Evolutionary conservation across 2,113 vertebrate genomes (phyloP).

Genomic region (Archocentrus centrarchus): DNA sequence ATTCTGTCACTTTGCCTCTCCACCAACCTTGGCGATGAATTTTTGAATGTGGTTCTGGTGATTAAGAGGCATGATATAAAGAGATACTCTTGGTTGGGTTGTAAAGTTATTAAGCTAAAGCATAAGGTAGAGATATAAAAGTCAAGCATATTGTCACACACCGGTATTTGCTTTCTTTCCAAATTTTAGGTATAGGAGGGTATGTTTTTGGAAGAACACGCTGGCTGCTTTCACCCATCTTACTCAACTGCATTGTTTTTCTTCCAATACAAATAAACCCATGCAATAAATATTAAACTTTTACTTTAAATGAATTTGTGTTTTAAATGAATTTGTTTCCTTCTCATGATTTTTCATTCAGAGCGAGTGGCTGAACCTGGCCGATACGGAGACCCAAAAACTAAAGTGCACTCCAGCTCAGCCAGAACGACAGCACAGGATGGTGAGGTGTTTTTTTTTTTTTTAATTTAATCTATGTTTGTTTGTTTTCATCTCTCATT

Average conservation of each 20-base stretch:
- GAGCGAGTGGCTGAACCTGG: slow-evolving; percentile 52
- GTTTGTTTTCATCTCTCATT: neutral
- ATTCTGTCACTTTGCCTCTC: slow-evolving; percentile 10
- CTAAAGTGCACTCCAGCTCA: slow-evolving; percentile 46
- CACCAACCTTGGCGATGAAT: neutral
- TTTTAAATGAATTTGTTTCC: neutral
- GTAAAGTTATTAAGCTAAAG: slow-evolving; percentile 3
- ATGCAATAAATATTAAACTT: neutral
- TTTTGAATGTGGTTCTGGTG: neutral
- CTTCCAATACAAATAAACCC: no score
- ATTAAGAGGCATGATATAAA: neutral
- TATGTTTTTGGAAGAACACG: no score
- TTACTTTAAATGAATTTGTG: neutral
- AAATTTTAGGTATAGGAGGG: neutral
- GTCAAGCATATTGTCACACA: neutral
- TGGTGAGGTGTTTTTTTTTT: slow-evolving; percentile 53
- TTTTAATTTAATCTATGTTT: neutral
- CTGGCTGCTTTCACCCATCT: no score
- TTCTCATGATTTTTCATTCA: slow-evolving; percentile 5
- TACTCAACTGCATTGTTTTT: no score
- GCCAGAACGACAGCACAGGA: slow-evolving; percentile 56
- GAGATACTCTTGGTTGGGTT: neutral
- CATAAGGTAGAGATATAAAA: neutral
- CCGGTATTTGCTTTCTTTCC: neutral
- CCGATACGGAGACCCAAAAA: slow-evolving; percentile 45